phyloP scores from a whole-genome alignment of 1,140 invertebrate genomes.

The Frieseomelitta varia region DNA sequence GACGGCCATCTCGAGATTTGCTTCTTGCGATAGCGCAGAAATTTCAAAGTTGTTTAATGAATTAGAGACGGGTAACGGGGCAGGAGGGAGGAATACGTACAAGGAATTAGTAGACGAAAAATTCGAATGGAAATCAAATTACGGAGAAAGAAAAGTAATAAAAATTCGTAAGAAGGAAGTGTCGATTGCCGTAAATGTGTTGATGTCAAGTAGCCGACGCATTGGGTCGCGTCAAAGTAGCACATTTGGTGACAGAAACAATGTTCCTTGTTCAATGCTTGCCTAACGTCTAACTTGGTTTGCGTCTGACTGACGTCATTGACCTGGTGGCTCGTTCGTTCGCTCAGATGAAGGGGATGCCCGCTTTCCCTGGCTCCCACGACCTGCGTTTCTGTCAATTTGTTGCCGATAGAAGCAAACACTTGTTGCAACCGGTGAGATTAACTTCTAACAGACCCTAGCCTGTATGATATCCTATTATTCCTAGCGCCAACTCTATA shows the following conservation, averaged over 20 bases:
- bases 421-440: slow-evolving; percentile 97
- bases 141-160: neutral
- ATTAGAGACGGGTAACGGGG: neutral
- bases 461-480: slow-evolving; percentile 61
- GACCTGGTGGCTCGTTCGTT: slow-evolving; percentile 81
- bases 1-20: slow-evolving; percentile 19
- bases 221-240: slow-evolving; percentile 75
- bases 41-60: neutral
- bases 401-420: slow-evolving; percentile 95
- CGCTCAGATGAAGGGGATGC: slow-evolving; percentile 94
- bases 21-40: neutral
- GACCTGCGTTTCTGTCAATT: slow-evolving; percentile 96
- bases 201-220: slow-evolving; percentile 46
- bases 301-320: slow-evolving; percentile 74
- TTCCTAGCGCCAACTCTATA: slow-evolving; percentile 72
- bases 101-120: neutral
- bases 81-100: neutral
- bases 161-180: slow-evolving; percentile 46
- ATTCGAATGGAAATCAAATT: neutral
- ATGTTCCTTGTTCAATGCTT: slow-evolving; percentile 83
- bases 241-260: slow-evolving; percentile 82
- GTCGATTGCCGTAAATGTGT: slow-evolving; percentile 67
- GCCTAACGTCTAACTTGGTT: slow-evolving; percentile 81
- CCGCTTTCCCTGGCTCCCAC: slow-evolving; percentile 95
- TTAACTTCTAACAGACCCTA: slow-evolving; percentile 81